Evolutionary conservation across 2,113 vertebrate species (phyloP), one percentile per base, ranked within the genome.

Genomic region (Zapus hudsonius): DNA sequence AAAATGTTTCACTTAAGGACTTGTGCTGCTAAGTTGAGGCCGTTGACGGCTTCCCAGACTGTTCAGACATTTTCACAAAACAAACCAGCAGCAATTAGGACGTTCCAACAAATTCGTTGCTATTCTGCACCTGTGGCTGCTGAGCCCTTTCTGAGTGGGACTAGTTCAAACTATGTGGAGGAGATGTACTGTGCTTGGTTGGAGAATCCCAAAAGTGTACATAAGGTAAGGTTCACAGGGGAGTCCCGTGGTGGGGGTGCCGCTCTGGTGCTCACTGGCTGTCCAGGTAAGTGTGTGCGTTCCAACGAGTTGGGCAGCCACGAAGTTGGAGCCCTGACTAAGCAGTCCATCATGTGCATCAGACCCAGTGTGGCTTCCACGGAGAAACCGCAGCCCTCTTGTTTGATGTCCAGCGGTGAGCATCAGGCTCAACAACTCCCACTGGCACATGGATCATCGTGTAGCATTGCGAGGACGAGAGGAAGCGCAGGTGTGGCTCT

Each of bases 171-270:
- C 98, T 99, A 99, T 95, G 98, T 99, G 97, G 99, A 99, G 97
- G 99, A 99, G 97, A 99, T 99, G 99, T 99, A 99, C 97, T 98
- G 97, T 88, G 98, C 99, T 1, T 99, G 99, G 99, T 98, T 99
- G 98, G 99, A 99, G 97, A 98, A 99, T 88, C 99, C 99, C 92
- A 98, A 98, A 97, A 99, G 98, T 94, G 99, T 99, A 64, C 99
- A 99, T 98, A 99, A 99, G 99, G 99, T 99, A 98, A 99, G 79
- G 94, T 84, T 95, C 13, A 0, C 66, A 86, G 92, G n/a, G 11
- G 55, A 40, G 31, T 2, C 31, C 42, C 76, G 6, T 52, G 23
- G 44, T 67, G 44, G 83, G 12, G 23, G 12, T 82, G 6, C 63
- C 27, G 69, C 55, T 72, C 3, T 42, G 17, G 2, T 13, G n/a